A percentile compares a stretch with the other conserved stretches of the same genome.
Evolutionary conservation across 2,888 invertebrate species (phyloP).

Genomic region (Meandrusa payeni): DNA sequence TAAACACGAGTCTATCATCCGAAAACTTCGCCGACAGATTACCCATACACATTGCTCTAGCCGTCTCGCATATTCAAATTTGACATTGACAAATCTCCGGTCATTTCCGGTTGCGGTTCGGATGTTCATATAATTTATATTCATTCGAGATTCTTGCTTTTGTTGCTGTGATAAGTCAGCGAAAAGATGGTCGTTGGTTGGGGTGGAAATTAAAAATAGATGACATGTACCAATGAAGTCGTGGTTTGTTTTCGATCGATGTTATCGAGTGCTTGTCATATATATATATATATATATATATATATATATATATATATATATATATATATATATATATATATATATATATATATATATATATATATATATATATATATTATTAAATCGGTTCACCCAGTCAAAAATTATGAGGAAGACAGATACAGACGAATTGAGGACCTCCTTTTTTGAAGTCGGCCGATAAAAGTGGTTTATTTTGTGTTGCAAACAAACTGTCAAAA

Average conservation of each 20-base stretch:
- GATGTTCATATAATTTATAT: constrained; percentile 74
- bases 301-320: neutral
- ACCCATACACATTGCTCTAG: constrained; percentile 67
- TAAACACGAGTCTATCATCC: constrained; percentile 24
- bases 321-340: too few relatives aligned
- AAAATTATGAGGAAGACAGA: too few relatives aligned
- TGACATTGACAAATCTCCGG: constrained; percentile 76
- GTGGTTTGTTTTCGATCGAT: constrained; percentile 12
- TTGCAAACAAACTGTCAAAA: too few relatives aligned
- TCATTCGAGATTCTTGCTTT: constrained; percentile 62
- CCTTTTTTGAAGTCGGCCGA: too few relatives aligned
- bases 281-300: neutral
- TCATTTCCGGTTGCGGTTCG: constrained; percentile 69
- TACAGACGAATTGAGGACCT: too few relatives aligned
- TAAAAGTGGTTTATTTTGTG: too few relatives aligned
- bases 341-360: too few relatives aligned
- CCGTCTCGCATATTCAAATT: constrained; percentile 74
- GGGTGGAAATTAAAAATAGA: constrained; percentile 49
- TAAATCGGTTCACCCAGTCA: too few relatives aligned
- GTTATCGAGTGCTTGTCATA: neutral
- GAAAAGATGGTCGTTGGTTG: constrained; percentile 48
- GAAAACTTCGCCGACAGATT: constrained; percentile 55
- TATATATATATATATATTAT: too few relatives aligned
- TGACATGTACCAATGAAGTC: constrained; percentile 28
- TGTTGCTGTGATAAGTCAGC: constrained; percentile 53